These are phyloP conservation scores for Hippocampus abdominalis DNA, from an alignment of 2,113 vertebrate species.

Conservation along the genomic window DNA sequence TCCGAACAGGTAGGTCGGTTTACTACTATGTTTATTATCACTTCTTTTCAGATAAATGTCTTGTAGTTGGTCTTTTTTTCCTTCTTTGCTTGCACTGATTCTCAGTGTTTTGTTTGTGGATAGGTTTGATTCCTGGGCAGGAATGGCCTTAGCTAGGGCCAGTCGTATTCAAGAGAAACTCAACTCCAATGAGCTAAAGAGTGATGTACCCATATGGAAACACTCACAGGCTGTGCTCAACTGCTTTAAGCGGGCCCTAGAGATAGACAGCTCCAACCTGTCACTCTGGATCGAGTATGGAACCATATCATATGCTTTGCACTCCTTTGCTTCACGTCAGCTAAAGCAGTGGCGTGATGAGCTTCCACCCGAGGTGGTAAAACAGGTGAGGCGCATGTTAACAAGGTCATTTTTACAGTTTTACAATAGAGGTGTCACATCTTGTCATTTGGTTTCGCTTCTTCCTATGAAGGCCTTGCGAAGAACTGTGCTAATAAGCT, in stretches of 20 bases:
- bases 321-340: conserved; percentile 92
- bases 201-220: conserved; percentile 94
- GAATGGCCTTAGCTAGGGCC: conserved; percentile 94
- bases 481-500: conserved; percentile 1
- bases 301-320: conserved; percentile 87
- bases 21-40: neutral
- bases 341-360: conserved; percentile 89
- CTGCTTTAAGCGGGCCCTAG: conserved; percentile 90
- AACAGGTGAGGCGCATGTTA: conserved; percentile 77
- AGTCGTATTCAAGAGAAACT: conserved; percentile 97
- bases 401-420: neutral
- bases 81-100: neutral
- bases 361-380: conserved; percentile 83
- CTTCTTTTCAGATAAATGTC: neutral
- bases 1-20: conserved; percentile 80
- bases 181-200: conserved; percentile 96
- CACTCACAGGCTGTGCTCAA: conserved; percentile 87
- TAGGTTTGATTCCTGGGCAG: conserved; percentile 98
- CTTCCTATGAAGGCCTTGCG: neutral
- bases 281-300: conserved; percentile 97
- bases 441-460: neutral
- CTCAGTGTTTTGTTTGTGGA: conserved; percentile 3
- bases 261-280: conserved; percentile 90
- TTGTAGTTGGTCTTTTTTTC: neutral
- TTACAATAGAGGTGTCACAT: conserved; percentile 8